Conservation (phyloP, 2,888 invertebrate species). For the Mesorhabditis sp. region DNA sequence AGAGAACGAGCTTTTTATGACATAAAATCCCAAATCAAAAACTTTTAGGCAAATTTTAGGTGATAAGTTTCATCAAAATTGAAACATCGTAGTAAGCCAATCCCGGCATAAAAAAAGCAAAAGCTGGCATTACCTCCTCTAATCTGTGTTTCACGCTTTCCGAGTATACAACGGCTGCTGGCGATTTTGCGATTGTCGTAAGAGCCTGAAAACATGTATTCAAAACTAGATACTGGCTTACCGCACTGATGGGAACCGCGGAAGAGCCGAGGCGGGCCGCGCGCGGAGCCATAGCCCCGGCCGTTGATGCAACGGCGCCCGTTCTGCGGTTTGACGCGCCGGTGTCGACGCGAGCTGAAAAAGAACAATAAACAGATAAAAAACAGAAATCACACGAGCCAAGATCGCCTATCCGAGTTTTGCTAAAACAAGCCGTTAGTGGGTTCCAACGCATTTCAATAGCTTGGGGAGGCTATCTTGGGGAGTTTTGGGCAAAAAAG, state of each 20-base stretch:
- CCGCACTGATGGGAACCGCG: neutral
- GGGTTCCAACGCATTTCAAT: too few species aligned
- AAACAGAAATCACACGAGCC: too few species aligned
- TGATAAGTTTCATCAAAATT: too few species aligned
- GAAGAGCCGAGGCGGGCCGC: neutral
- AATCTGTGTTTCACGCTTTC: too few species aligned
- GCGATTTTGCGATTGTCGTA: neutral
- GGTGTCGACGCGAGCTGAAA: conserved; percentile 3
- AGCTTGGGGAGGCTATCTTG: too few species aligned
- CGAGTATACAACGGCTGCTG: neutral
- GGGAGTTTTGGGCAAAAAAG: too few species aligned
- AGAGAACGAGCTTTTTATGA: too few species aligned
- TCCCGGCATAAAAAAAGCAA: neutral
- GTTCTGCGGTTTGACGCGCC: neutral
- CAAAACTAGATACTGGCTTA: neutral
- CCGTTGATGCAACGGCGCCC: conserved; percentile 1
- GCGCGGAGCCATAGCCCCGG: neutral
- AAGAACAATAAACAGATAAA: neutral
- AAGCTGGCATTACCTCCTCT: neutral
- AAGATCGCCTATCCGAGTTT: too few species aligned
- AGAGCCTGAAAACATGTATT: conserved; percentile 2
- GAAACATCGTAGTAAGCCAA: too few species aligned
- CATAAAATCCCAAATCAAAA: too few species aligned
- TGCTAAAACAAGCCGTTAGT: too few species aligned
- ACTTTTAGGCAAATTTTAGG: too few species aligned